Evolutionary conservation across 2,888 invertebrate genomes (phyloP).

Genomic region (Drosophila fulvimacula): DNA sequence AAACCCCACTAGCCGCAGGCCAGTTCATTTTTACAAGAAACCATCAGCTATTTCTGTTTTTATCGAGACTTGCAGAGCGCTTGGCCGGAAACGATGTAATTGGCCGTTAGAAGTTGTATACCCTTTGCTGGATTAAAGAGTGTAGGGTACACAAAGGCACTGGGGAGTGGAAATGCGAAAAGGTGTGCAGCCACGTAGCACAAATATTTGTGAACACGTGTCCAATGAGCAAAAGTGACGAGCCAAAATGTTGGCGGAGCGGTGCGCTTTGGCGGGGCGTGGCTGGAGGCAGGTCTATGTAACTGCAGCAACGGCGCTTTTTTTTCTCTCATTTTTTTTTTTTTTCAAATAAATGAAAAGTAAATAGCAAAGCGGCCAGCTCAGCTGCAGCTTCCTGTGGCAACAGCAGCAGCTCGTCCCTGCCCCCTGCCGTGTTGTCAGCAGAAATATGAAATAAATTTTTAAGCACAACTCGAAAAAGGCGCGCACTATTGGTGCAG

Average conservation of each 20-base stretch:
- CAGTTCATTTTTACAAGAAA: no score
- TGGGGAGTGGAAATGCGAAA: conserved; percentile 10
- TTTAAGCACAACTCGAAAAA: conserved; percentile 39
- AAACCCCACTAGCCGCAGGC: neutral
- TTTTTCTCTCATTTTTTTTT: conserved; percentile 15
- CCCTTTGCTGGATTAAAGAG: conserved; percentile 1
- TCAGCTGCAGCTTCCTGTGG: conserved; percentile 24
- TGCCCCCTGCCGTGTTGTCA: conserved; percentile 30
- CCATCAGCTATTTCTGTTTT: neutral
- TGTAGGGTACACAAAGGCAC: conserved; percentile 45
- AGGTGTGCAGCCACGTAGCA: conserved; percentile 76
- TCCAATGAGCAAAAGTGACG: conserved; percentile 75
- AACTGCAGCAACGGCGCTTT: conserved; percentile 54
- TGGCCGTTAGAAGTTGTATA: conserved; percentile 6
- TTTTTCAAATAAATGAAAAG: conserved; percentile 70
- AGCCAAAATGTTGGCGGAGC: conserved; percentile 36
- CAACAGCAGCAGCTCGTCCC: neutral
- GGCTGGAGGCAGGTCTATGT: neutral
- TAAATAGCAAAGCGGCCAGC: conserved; percentile 60
- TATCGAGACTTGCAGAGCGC: neutral
- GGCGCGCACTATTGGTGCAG: conserved; percentile 39
- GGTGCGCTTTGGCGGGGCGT: neutral
- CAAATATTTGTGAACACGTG: conserved; percentile 78
- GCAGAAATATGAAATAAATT: conserved; percentile 69
- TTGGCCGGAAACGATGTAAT: neutral